These are phyloP conservation scores for Acrobasis suavella DNA, from an alignment of 2,888 invertebrate species.

Conservation along the genomic window DNA sequence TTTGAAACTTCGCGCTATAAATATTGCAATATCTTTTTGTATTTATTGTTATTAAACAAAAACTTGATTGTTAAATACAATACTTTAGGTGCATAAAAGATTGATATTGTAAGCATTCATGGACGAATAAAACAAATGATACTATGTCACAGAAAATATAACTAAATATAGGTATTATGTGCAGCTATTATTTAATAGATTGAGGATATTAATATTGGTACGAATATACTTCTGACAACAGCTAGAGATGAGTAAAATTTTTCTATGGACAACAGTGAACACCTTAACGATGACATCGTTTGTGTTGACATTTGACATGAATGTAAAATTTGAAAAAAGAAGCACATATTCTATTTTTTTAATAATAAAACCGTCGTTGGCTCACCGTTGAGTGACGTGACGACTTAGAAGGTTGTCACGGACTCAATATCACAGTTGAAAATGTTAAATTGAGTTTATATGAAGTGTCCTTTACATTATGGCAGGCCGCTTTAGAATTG, in stretches of 20 bases:
- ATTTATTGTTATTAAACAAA: conserved; percentile 32
- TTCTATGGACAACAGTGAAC: conserved; percentile 22
- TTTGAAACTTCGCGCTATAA: conserved; percentile 38
- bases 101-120: neutral
- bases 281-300: conserved; percentile 31
- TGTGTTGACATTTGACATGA: conserved; percentile 57
- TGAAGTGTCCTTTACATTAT: conserved; percentile 59
- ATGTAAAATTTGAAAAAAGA: conserved; percentile 56
- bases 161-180: too few relatives aligned
- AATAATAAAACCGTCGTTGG: conserved; percentile 61
- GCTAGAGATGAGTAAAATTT: too few relatives aligned
- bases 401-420: conserved; percentile 51
- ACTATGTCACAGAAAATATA: too few relatives aligned
- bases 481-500: conserved; percentile 33
- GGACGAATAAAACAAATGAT: neutral
- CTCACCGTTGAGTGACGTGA: conserved; percentile 75
- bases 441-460: conserved; percentile 54
- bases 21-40: conserved; percentile 33
- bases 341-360: conserved; percentile 47
- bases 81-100: neutral
- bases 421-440: conserved; percentile 54
- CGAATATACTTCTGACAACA: neutral
- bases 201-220: neutral
- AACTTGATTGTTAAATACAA: conserved; percentile 27
- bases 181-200: neutral